Conservation (phyloP, 2,888 invertebrate species). For the Pterobdella sp. region DNA sequence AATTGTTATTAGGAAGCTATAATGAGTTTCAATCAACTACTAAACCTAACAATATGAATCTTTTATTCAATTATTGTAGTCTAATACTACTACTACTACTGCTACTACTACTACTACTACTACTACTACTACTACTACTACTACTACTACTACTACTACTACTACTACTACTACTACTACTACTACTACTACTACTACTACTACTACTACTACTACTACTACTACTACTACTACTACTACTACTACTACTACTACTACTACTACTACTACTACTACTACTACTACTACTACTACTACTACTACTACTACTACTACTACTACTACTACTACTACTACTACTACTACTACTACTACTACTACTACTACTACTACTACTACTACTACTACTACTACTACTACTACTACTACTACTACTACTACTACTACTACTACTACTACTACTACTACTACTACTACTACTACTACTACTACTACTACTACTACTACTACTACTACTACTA, state of each 20-base stretch:
- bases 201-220: conserved; percentile 16
- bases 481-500: neutral
- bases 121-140: conserved; percentile 14
- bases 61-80: too few species aligned
- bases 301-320: conserved; percentile 15
- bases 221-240: conserved; percentile 14
- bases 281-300: conserved; percentile 16
- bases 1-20: too few species aligned
- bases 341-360: conserved; percentile 13
- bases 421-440: conserved; percentile 7
- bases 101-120: conserved; percentile 14
- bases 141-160: conserved; percentile 16
- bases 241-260: conserved; percentile 13
- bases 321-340: conserved; percentile 16
- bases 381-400: conserved; percentile 15
- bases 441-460: conserved; percentile 1
- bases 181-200: conserved; percentile 14
- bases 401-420: conserved; percentile 16
- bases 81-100: conserved; percentile 7
- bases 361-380: conserved; percentile 15
- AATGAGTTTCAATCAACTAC: too few species aligned
- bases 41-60: too few species aligned
- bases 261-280: conserved; percentile 16
- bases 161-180: conserved; percentile 16
- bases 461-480: conserved; percentile 1